phyloP scores from a whole-genome alignment of 2,888 invertebrate species.

The Liodrosophila aerea region DNA sequence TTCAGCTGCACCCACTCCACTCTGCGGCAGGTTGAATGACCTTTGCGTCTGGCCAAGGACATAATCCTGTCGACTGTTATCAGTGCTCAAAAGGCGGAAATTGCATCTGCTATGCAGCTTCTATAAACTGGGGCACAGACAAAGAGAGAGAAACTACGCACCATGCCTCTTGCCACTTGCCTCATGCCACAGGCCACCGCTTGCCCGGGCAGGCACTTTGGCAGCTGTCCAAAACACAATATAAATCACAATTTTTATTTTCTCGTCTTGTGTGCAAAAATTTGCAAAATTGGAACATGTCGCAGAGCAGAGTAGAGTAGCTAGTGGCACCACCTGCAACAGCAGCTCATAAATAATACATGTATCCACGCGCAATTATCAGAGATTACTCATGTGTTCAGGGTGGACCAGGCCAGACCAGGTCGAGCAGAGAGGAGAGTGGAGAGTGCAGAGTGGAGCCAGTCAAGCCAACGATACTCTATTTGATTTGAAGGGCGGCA shows the following conservation, averaged over 20 bases:
- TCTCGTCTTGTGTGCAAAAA: not conserved
- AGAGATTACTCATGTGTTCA: constrained; percentile 21
- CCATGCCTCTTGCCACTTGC: constrained; percentile 53
- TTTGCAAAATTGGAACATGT: too few relatives aligned
- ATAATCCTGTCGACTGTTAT: constrained; percentile 18
- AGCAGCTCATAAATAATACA: constrained; percentile 62
- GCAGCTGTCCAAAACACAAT: not conserved
- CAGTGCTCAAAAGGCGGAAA: constrained; percentile 49
- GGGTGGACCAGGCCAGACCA: constrained; percentile 48
- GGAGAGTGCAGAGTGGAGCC: too few relatives aligned
- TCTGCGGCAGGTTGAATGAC: constrained; percentile 61
- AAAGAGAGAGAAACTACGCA: constrained; percentile 41
- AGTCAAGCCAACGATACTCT: not conserved
- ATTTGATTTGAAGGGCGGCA: constrained; percentile 30
- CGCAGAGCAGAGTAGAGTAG: too few relatives aligned
- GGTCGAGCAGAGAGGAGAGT: not conserved
- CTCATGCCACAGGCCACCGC: constrained; percentile 30
- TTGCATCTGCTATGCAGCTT: constrained; percentile 34
- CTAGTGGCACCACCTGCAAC: constrained; percentile 57
- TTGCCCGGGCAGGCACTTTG: not conserved
- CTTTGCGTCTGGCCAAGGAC: constrained; percentile 32
- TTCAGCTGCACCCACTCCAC: constrained; percentile 35
- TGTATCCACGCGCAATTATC: constrained; percentile 32
- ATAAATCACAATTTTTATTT: too few relatives aligned
- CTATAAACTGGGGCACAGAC: constrained; percentile 2